Evolutionary conservation across 1,140 invertebrate species (phyloP), one percentile per base, ranked within the genome.

Genomic region (Euura lappo): DNA sequence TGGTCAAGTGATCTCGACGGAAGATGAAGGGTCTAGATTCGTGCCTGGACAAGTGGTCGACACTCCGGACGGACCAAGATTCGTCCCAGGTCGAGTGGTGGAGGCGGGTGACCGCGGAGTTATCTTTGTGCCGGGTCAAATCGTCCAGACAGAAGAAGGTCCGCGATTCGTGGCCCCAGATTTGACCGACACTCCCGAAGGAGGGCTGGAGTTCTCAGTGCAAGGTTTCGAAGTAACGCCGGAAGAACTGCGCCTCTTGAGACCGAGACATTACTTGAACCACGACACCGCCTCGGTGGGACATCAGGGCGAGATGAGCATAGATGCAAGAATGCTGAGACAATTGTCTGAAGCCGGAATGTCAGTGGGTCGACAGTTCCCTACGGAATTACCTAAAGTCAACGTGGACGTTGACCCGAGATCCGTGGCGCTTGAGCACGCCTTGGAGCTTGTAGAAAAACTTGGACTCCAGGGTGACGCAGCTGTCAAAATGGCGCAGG

Each of bases 11-110:
- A 92, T 93, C 80, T 91, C 89, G 11, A 93, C 92, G 2, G 90
- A 93, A 77, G 91, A 93, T 77, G 92, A 91, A 84, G 92, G 91
- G 3, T 92, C 91, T 0, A 85, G 90, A 74, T 93, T 94, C 82
- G 92, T 94, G 2, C 93, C 93, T 6, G 93, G 93, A 4, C 92
- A 93, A 87, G 92, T 94, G 2, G 91, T 93, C 2, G 92, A 94
- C 78, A 93, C 93, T 0, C 87, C 90, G 60, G 91, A 93, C 79
- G 93, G 93, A 1, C 93, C 92, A 6, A 87, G 91, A 78, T 94
- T 94, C 83, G 93, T 93, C 28, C 93, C 92, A n/a, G 93, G 93
- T 60, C 85, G 92, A 80, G 91, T 93, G 3, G 90, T 93, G 11
- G 91, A 93, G 83, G 90, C 90, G 5, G 90, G 90, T 47, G 90